phyloP scores from a whole-genome alignment of 2,888 invertebrate genomes.

The Bombyx huttoni region DNA sequence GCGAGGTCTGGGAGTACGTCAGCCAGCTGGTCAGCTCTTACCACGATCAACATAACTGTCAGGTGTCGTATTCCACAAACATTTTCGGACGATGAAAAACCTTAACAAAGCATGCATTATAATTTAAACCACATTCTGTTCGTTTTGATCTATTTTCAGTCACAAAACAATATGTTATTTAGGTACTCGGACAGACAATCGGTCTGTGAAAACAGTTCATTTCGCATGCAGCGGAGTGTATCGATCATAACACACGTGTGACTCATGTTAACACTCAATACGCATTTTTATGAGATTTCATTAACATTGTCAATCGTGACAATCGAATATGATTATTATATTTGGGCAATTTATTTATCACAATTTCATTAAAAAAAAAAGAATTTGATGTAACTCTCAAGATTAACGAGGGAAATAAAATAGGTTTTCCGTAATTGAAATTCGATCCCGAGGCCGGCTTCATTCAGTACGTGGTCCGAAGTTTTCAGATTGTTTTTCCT shows the following conservation, averaged over 20 bases:
- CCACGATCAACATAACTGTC: slow-evolving; percentile 67
- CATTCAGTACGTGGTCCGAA: not conserved
- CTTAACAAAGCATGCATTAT: too few relatives aligned
- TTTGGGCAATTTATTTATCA: too few relatives aligned
- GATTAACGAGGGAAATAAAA: not conserved
- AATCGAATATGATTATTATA: not conserved
- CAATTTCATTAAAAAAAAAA: not conserved
- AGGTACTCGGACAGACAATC: not conserved
- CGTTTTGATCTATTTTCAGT: not conserved
- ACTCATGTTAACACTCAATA: slow-evolving; percentile 34
- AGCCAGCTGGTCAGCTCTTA: slow-evolving; percentile 76
- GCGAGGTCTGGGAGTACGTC: slow-evolving; percentile 78
- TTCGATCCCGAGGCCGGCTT: not conserved
- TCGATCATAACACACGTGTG: slow-evolving; percentile 35
- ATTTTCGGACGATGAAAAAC: too few relatives aligned
- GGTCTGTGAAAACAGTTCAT: slow-evolving; percentile 6
- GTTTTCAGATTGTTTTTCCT: not conserved
- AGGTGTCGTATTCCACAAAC: slow-evolving; percentile 25
- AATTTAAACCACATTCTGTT: too few relatives aligned
- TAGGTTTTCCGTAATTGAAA: not conserved
- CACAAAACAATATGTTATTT: not conserved
- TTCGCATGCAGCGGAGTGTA: slow-evolving; percentile 20
- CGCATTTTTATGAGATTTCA: not conserved
- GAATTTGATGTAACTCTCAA: not conserved
- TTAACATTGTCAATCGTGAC: not conserved